phyloP scores from a whole-genome alignment of 2,888 invertebrate genomes.

The Venusia cambrica region DNA sequence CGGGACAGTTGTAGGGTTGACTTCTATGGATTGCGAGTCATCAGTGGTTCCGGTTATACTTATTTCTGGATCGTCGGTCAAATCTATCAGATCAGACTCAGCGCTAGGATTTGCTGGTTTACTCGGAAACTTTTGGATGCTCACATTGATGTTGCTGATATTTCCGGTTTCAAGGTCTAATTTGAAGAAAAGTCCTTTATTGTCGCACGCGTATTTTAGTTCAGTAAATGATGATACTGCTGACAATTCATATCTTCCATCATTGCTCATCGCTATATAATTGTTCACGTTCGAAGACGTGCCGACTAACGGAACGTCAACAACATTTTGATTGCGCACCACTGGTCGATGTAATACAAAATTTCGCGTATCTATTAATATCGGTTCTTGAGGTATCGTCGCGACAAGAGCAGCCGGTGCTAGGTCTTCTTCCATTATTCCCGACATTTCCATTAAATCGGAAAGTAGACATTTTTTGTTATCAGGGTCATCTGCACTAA shows the following conservation, averaged over 20 bases:
- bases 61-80: slow-evolving; percentile 51
- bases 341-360: slow-evolving; percentile 8
- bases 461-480: slow-evolving; percentile 59
- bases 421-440: slow-evolving; percentile 61
- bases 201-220: slow-evolving; percentile 52
- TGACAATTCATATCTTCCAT: slow-evolving; percentile 29
- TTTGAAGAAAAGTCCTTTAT: slow-evolving; percentile 56
- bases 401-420: slow-evolving; percentile 20
- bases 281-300: too few species aligned
- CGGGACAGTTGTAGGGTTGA: background rate
- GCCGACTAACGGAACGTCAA: too few species aligned
- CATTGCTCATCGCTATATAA: slow-evolving; percentile 11
- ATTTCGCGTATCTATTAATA: slow-evolving; percentile 14
- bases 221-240: slow-evolving; percentile 52
- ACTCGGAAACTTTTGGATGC: slow-evolving; percentile 43
- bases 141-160: slow-evolving; percentile 56
- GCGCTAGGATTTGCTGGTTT: slow-evolving; percentile 12
- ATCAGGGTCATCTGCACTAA: slow-evolving; percentile 5
- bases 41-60: slow-evolving; percentile 14
- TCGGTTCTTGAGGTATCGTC: slow-evolving; percentile 7
- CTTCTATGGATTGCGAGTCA: background rate
- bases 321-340: background rate
- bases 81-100: slow-evolving; percentile 49
- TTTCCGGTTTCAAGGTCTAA: slow-evolving; percentile 50
- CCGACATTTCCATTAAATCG: slow-evolving; percentile 75